A percentile compares a stretch with the other conserved stretches of the same genome.
phyloP scores from a whole-genome alignment of 2,797 vertebrate genomes.

The Apodemus agrarius region DNA sequence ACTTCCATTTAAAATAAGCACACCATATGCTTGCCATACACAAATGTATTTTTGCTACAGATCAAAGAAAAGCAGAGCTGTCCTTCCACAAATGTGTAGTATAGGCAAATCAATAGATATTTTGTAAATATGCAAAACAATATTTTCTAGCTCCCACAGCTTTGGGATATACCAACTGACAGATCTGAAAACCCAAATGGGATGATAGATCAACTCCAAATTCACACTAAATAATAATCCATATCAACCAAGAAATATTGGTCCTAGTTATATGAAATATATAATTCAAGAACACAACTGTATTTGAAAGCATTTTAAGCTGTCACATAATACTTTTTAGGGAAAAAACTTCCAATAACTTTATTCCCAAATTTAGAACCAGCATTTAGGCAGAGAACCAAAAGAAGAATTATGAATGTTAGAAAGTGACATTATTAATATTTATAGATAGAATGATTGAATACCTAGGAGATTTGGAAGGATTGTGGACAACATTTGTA shows the following conservation, averaged over 20 bases:
- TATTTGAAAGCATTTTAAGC: not conserved
- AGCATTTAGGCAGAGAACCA: constrained; percentile 46
- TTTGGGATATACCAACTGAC: not conserved
- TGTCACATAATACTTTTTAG: not conserved
- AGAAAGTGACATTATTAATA: constrained; percentile 53
- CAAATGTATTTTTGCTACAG: constrained; percentile 11
- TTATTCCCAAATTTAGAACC: constrained; percentile 48
- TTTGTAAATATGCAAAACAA: not conserved
- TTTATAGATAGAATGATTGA: constrained; percentile 53
- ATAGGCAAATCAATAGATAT: not conserved
- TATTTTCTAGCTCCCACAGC: not conserved
- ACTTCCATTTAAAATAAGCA: constrained; percentile 24
- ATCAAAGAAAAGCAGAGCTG: constrained; percentile 4
- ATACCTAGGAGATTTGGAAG: constrained; percentile 39
- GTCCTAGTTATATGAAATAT: not conserved
- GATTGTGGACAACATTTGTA: constrained; percentile 21
- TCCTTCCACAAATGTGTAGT: not conserved
- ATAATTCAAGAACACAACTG: not conserved
- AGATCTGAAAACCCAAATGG: constrained; percentile 49
- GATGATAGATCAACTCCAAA: not conserved
- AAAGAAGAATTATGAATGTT: constrained; percentile 56
- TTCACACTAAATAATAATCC: not conserved
- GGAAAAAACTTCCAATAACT: not conserved
- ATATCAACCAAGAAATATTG: not conserved
- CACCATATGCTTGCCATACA: not conserved